Percentiles rank a stretch among this genome's conserved stretches.
Evolutionary conservation across 2,888 invertebrate genomes (phyloP).

Genomic region (Acrobeloides nanus): DNA sequence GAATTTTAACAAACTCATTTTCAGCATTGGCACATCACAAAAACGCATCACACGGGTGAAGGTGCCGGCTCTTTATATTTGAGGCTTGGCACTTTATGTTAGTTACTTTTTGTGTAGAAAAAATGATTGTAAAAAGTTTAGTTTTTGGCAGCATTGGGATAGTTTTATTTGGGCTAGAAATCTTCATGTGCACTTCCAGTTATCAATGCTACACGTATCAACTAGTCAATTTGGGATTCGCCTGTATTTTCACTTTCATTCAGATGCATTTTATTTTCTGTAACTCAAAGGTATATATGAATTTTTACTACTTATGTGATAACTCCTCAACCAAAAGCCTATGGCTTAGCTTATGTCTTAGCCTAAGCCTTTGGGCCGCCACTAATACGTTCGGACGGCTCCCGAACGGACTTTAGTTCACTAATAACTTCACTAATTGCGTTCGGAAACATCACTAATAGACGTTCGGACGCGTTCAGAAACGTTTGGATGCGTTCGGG

Average conservation of each 20-base stretch:
- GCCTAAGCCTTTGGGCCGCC: too few relatives aligned
- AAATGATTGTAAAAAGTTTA: constrained; percentile 16
- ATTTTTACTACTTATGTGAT: too few relatives aligned
- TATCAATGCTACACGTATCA: constrained; percentile 27
- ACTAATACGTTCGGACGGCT: too few relatives aligned
- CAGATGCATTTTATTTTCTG: constrained; percentile 54
- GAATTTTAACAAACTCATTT: constrained; percentile 2
- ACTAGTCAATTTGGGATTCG: constrained; percentile 43
- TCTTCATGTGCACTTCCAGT: constrained; percentile 44
- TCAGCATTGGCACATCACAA: constrained; percentile 29
- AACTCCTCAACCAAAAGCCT: too few relatives aligned
- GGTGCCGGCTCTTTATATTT: constrained; percentile 45
- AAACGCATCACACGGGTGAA: constrained; percentile 37
- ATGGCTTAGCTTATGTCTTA: too few relatives aligned
- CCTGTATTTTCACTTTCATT: constrained; percentile 48
- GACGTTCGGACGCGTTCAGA: too few relatives aligned
- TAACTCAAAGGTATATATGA: constrained; percentile 48
- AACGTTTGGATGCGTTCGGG: too few relatives aligned
- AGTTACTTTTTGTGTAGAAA: constrained; percentile 11
- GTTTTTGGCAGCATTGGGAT: constrained; percentile 50
- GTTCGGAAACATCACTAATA: too few relatives aligned
- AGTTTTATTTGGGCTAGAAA: constrained; percentile 47
- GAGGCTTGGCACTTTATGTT: constrained; percentile 47
- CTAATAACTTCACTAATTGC: too few relatives aligned
- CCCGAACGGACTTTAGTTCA: too few relatives aligned